Evolutionary conservation across 2,797 vertebrate genomes (phyloP).

Genomic region (Kryptopterus vitreolus): DNA sequence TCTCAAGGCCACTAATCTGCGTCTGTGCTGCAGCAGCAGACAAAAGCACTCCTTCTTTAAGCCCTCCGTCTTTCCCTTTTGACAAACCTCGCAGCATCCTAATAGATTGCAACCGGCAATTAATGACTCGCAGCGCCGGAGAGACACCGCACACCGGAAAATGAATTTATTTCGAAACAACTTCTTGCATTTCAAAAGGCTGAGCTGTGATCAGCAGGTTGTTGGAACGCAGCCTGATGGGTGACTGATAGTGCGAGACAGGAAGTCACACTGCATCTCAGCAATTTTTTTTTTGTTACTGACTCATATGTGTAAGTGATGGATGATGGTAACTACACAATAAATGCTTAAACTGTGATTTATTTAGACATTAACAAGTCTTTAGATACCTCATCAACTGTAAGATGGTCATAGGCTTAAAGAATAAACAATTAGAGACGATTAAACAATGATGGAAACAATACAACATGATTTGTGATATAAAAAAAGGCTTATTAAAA

Average conservation of each 20-base stretch:
- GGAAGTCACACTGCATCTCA: not conserved
- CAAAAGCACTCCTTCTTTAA: constrained; percentile 52
- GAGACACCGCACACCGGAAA: constrained; percentile 53
- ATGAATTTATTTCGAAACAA: constrained; percentile 67
- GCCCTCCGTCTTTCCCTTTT: constrained; percentile 36
- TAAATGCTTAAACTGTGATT: not conserved
- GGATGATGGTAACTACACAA: not conserved
- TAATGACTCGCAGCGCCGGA: constrained; percentile 60
- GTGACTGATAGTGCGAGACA: constrained; percentile 1
- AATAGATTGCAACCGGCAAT: constrained; percentile 66
- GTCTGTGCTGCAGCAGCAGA: constrained; percentile 38
- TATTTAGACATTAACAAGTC: not conserved
- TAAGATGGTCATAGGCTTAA: not conserved
- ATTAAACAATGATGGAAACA: not conserved
- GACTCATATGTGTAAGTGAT: constrained; percentile 1
- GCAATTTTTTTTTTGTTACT: not conserved
- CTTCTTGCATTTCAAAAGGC: constrained; percentile 60
- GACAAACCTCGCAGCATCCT: constrained; percentile 59
- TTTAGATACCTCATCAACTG: not conserved
- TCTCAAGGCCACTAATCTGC: constrained; percentile 33
- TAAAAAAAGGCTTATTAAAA: not conserved
- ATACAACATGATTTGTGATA: not conserved
- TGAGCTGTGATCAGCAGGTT: constrained; percentile 55
- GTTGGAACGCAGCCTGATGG: not conserved
- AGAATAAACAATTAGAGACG: too few species aligned